phyloP scores from a whole-genome alignment of 2,113 vertebrate genomes.

The Thinocorus orbignyianus region DNA sequence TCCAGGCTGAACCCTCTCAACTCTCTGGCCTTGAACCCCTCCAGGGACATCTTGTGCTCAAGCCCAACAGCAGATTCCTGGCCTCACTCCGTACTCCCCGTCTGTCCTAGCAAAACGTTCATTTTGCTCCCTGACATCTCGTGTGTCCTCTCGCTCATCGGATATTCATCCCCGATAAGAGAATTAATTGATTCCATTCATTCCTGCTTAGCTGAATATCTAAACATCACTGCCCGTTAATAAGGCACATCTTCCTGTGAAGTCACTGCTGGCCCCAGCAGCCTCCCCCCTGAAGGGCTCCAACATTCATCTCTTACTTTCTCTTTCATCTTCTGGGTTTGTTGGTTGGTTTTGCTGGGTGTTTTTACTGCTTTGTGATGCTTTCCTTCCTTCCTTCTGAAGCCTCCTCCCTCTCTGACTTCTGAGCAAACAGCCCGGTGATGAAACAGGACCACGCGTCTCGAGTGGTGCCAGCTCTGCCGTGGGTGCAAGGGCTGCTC shows the following conservation, averaged over 20 bases:
- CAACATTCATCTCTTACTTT: background rate
- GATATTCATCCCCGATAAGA: background rate
- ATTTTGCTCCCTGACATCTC: background rate
- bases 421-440: background rate
- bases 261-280: background rate
- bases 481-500: background rate
- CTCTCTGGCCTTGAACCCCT: too few relatives aligned
- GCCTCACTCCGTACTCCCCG: background rate
- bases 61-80: background rate
- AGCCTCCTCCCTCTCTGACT: background rate
- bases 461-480: background rate
- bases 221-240: background rate
- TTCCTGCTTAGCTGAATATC: background rate
- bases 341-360: too few relatives aligned
- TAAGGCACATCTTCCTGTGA: background rate
- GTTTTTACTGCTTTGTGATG: background rate
- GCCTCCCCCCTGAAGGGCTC: background rate
- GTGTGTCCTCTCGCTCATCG: background rate
- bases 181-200: constrained; percentile 17
- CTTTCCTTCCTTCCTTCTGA: background rate
- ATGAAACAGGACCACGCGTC: background rate
- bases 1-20: too few relatives aligned
- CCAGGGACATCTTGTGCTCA: background rate
- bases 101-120: background rate
- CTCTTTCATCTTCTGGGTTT: background rate